Evolutionary conservation across 2,888 invertebrate species (phyloP), one percentile per base, ranked within the genome.

Genomic region (Chrysolina oricalcia): DNA sequence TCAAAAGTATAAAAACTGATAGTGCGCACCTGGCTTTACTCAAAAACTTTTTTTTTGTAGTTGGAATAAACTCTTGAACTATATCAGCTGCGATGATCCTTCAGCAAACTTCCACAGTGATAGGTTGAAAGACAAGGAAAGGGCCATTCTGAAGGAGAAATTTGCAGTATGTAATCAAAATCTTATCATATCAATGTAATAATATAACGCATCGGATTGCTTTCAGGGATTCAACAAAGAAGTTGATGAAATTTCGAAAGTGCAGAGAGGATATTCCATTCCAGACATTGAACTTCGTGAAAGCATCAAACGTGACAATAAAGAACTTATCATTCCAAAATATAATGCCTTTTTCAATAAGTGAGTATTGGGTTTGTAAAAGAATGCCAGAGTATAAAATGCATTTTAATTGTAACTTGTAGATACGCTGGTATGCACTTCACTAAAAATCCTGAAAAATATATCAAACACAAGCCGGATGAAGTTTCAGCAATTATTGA

Each of bases 401-500:
- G 48, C 27, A 9, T 4, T 8, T 50, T 48, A 1, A 48, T 62
- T 48, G 40, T 35, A 19, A 41, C 41, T 88, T 89, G 67, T 82
- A 94, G 94, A 86, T 94, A 93, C 89, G 92, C 93, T 1, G 88
- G 91, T 56, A 91, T 95, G 63, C 93, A 94, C 73, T 98, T 98
- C 89, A 95, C 97, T 23, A 98, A 98, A 89, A 97, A 98, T 90
- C 94, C 94, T 0, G 96, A 96, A 78, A 98, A 98, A 88, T 98
- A 98, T 89, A 93, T 98, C 74, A 97, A 96, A 89, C 97, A 96
- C 87, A 93, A 93, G 41, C 97, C 97, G 0, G 93, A 94, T 83
- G 95, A 96, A 87, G 94, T 98, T 9, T 93, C 94, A 1, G 92
- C 93, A 0, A 92, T 96, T 86, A 92, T 98, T 66, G 96, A 97